Evolutionary conservation across 2,888 invertebrate species (phyloP).

Genomic region (Neuroscelio doddi): DNA sequence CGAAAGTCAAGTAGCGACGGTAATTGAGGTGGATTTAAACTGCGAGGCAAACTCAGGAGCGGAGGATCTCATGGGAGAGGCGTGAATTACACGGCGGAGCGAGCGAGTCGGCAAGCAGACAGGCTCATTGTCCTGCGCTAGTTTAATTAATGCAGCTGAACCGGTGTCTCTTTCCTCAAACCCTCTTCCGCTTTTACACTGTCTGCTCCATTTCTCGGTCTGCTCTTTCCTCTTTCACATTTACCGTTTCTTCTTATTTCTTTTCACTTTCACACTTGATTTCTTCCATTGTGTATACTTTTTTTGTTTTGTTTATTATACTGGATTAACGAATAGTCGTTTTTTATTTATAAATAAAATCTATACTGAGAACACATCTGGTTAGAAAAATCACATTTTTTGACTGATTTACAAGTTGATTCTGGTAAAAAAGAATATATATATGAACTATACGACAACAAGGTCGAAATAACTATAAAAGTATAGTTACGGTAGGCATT

Average conservation of each 20-base stretch:
- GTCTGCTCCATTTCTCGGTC: constrained; percentile 25
- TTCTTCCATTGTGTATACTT: no score
- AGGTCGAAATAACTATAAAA: no score
- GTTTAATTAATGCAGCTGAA: constrained; percentile 71
- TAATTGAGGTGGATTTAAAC: constrained; percentile 60
- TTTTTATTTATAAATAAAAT: no score
- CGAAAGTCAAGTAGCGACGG: constrained; percentile 47
- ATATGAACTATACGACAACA: no score
- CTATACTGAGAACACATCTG: no score
- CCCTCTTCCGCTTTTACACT: constrained; percentile 19
- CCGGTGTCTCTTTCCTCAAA: constrained; percentile 47
- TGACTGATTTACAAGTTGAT: no score
- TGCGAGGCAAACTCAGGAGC: constrained; percentile 61
- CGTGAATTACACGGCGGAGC: constrained; percentile 37
- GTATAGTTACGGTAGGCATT: no score
- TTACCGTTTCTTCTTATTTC: constrained; percentile 15
- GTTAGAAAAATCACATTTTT: no score
- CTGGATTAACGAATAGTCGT: no score
- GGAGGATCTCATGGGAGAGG: constrained; percentile 54
- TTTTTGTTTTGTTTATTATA: no score
- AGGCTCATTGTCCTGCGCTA: constrained; percentile 70
- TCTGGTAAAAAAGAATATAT: no score
- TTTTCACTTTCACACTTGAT: constrained; percentile 26
- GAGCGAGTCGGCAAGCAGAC: constrained; percentile 53
- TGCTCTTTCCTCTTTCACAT: constrained; percentile 16